These are phyloP conservation scores for Cremastinae sp. DNA, from an alignment of 2,888 invertebrate genomes.

Conservation along the genomic window DNA sequence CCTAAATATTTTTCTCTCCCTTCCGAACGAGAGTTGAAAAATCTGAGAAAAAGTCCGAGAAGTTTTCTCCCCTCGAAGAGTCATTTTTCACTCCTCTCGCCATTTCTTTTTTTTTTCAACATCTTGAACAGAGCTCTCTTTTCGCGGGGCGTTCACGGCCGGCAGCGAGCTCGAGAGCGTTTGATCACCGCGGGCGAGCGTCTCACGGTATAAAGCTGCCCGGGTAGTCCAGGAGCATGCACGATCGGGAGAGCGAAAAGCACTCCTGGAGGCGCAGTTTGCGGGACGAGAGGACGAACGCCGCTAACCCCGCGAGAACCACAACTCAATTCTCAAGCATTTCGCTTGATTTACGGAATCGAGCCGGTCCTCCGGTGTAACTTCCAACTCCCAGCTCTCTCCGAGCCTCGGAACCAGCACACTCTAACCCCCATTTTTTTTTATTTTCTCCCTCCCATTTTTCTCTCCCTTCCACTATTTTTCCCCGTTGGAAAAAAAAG, in stretches of 20 bases:
- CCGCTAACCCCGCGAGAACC: conserved; percentile 69
- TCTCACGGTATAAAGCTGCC: conserved; percentile 4
- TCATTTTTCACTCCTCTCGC: conserved; percentile 10
- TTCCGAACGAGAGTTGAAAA: too few relatives aligned
- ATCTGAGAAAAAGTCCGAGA: too few relatives aligned
- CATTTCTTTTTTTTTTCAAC: conserved; percentile 2
- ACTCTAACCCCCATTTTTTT: conserved; percentile 37
- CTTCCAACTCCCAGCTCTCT: conserved; percentile 54
- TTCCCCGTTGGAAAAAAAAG: background rate
- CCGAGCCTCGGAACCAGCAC: conserved; percentile 1
- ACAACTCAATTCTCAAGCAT: conserved; percentile 74
- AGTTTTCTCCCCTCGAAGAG: too few relatives aligned
- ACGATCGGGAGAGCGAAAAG: conserved; percentile 44
- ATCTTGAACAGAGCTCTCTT: background rate
- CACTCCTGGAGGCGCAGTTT: conserved; percentile 55
- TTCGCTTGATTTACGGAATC: conserved; percentile 73
- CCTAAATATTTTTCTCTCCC: too few relatives aligned
- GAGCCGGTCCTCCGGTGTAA: conserved; percentile 56
- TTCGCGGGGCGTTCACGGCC: background rate
- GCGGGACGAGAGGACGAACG: conserved; percentile 43
- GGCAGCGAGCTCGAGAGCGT: conserved; percentile 28
- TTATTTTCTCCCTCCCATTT: conserved; percentile 11
- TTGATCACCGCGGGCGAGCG: conserved; percentile 29
- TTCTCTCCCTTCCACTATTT: conserved; percentile 3
- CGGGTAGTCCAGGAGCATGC: conserved; percentile 26